Percentiles rank a stretch among this genome's conserved stretches.
These are phyloP conservation scores for Coregonus suidteri DNA, from an alignment of 2,797 vertebrate species.

Conservation along the genomic window DNA sequence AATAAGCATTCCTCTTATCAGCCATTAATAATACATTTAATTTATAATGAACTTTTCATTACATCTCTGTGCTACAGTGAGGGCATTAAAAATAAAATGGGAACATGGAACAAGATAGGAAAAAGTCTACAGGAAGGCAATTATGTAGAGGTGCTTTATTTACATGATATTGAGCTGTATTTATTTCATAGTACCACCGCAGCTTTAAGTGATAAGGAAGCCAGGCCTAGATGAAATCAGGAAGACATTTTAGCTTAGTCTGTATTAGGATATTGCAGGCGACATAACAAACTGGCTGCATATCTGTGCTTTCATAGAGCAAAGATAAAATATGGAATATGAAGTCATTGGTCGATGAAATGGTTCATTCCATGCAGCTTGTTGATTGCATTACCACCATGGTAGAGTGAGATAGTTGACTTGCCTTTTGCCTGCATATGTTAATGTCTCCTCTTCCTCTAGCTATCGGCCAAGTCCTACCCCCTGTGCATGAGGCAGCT, in stretches of 20 bases:
- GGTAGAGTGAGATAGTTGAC: background rate
- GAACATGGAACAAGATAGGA: too few relatives aligned
- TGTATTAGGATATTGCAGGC: background rate
- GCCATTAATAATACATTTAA: too few relatives aligned
- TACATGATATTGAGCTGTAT: background rate
- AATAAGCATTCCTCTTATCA: background rate
- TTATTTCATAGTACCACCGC: background rate
- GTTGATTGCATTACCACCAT: conserved; percentile 2
- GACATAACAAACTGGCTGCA: background rate
- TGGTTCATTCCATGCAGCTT: background rate
- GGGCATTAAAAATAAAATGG: too few relatives aligned
- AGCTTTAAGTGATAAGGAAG: background rate
- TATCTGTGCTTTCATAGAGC: background rate
- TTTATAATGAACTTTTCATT: too few relatives aligned
- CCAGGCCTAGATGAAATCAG: background rate
- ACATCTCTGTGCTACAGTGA: too few relatives aligned
- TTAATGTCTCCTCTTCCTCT: conserved; percentile 24
- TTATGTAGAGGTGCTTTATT: background rate
- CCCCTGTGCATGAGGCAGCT: conserved; percentile 95
- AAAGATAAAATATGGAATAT: background rate
- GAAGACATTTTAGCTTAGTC: background rate
- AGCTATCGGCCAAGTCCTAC: conserved; percentile 91
- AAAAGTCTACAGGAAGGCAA: too few relatives aligned
- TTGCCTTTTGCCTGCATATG: conserved; percentile 7
- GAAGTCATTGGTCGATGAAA: background rate